Conservation (phyloP, 2,113 vertebrate genomes). For the Nothobranchius kuhntae region DNA sequence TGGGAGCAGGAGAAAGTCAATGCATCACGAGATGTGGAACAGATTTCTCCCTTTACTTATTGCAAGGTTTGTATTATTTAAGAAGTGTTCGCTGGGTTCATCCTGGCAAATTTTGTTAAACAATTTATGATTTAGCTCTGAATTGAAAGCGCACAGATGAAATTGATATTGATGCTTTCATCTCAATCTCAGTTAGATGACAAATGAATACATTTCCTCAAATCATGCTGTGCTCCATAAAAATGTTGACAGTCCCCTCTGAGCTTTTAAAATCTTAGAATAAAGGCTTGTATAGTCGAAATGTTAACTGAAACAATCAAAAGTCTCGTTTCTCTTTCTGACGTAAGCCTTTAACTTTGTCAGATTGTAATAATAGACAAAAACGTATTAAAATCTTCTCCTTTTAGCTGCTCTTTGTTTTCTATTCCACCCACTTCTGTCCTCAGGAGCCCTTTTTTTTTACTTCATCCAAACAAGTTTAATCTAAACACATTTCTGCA, state of each 20-base stretch:
- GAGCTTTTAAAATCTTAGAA: neutral
- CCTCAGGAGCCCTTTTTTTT: conserved; percentile 31
- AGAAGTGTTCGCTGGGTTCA: conserved; percentile 14
- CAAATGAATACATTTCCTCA: conserved; percentile 26
- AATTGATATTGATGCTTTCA: conserved; percentile 40
- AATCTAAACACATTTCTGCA: conserved; percentile 55
- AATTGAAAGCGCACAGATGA: conserved; percentile 17
- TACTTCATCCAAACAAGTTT: conserved; percentile 46
- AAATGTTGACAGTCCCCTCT: conserved; percentile 7
- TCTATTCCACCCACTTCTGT: neutral
- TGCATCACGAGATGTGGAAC: no score
- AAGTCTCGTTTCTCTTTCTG: conserved; percentile 31
- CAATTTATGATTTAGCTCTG: neutral
- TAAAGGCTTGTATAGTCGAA: neutral
- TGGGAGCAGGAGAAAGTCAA: neutral
- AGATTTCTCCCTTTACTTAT: neutral
- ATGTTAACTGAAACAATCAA: conserved; percentile 21
- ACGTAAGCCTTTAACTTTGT: conserved; percentile 38
- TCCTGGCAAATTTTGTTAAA: conserved; percentile 20
- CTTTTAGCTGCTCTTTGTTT: conserved; percentile 24
- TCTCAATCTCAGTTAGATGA: conserved; percentile 14
- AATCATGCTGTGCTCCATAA: conserved; percentile 8
- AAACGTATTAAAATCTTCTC: conserved; percentile 67
- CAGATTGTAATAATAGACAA: conserved; percentile 60
- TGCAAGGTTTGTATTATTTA: neutral